Evolutionary conservation across 2,797 vertebrate species (phyloP).

Genomic region (Syngnathus acus): DNA sequence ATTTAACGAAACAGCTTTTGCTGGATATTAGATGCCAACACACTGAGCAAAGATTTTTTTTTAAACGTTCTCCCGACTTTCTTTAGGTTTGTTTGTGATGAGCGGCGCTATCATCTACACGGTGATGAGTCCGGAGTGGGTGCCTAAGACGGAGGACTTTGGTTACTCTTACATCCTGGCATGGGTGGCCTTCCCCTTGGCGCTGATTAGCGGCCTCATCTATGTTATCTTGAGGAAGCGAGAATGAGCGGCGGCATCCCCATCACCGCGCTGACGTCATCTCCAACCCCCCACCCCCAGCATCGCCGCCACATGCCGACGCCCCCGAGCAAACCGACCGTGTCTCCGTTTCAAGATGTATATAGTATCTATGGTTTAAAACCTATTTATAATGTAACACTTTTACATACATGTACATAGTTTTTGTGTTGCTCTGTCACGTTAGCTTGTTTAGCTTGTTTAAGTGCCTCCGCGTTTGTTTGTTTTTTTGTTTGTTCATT

Average conservation of each 20-base stretch:
- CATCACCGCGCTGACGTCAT: slow-evolving; percentile 21
- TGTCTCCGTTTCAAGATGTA: slow-evolving; percentile 96
- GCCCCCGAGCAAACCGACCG: slow-evolving; percentile 51
- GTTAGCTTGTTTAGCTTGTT: slow-evolving; percentile 77
- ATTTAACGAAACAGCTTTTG: neutral
- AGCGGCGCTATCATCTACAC: slow-evolving; percentile 90
- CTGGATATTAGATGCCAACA: neutral
- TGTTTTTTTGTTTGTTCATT: slow-evolving; percentile 41
- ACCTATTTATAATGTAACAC: slow-evolving; percentile 99
- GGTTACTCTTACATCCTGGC: slow-evolving; percentile 93
- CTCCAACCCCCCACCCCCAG: slow-evolving; percentile 22
- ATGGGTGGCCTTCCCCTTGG: slow-evolving; percentile 91
- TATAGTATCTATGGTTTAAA: slow-evolving; percentile 99
- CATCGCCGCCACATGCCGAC: slow-evolving; percentile 4
- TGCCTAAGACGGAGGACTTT: slow-evolving; percentile 49
- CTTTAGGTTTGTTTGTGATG: slow-evolving; percentile 90
- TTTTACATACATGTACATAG: slow-evolving; percentile 99
- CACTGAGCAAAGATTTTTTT: neutral
- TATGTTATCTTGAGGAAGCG: slow-evolving; percentile 94
- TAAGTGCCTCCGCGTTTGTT: slow-evolving; percentile 86
- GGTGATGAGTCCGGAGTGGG: slow-evolving; percentile 81
- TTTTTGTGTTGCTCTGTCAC: slow-evolving; percentile 85
- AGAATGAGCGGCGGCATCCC: slow-evolving; percentile 69
- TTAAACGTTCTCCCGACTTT: neutral
- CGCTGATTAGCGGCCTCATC: slow-evolving; percentile 86